Base-by-base conservation (phyloP, 2,797 vertebrate genomes). In the Trachurus trachurus region DNA sequence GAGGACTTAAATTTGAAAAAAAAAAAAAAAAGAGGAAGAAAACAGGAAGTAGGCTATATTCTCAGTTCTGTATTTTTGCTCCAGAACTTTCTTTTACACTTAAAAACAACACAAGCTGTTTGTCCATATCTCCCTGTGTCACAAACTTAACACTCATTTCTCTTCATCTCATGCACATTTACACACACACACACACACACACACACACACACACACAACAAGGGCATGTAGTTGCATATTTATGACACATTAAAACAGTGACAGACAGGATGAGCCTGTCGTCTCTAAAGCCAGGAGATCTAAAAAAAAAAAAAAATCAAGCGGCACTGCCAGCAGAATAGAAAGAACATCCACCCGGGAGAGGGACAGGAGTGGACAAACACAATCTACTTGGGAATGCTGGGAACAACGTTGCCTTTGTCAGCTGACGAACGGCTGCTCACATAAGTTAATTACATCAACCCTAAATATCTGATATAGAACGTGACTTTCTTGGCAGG, bases 181-280 rank as follows among this genome's bases (percentile, higher is more conserved):
- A 21, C 53, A 45, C 16, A 67, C 4, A 34, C 6, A 45, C 9
- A 67, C 4, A 49, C 11, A 49, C 34, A 29, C 4, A 34, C 6
- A 21, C 53, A 45, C 16, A 67, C 4, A 34, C 6, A 45, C 9
- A 67, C 4, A 49, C 11, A 49, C 34, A 29, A 5, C 31, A 34
- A 34, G 64, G 81, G 73, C 88, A 88, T 92, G 92, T 75, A 81
- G 86, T 86, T 89, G 93, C 93, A 95, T 94, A 93, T 92, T 92
- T 87, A 91, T 91, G 61, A 78, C 61, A 84, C 76, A 92, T 93
- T 94, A 92, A 57, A 78, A 65, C 49, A 70, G 70, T 77, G 72
- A 66, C 78, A 74, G 65, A 59, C 71, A 78, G 42, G 82, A 91
- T 80, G 74, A 82, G 83, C 59, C 87, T 78, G 81, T 87, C 88